These are phyloP conservation scores for Dendropsophus ebraccatus DNA, from an alignment of 2,113 vertebrate species.

Conservation along the genomic window DNA sequence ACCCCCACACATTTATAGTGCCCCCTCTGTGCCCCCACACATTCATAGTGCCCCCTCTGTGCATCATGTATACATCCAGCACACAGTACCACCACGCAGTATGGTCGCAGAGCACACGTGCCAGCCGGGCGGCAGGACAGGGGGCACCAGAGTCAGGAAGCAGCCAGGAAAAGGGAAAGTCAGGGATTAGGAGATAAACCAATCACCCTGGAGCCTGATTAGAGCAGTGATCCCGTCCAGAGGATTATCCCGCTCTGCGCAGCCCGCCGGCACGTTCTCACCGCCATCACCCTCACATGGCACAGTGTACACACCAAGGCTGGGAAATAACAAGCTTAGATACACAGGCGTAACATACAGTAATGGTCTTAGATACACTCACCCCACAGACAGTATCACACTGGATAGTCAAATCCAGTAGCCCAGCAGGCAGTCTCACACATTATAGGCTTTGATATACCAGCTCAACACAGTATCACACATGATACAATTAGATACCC, in stretches of 20 bases:
- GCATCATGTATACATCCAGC: not conserved
- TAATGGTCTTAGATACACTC: not conserved
- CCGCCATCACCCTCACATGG: not conserved
- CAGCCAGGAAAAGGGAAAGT: conserved; percentile 31
- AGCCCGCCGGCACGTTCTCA: not conserved
- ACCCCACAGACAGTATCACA: not conserved
- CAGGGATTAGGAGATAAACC: conserved; percentile 32
- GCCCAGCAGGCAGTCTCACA: not conserved
- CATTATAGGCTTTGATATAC: not conserved
- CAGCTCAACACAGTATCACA: not conserved
- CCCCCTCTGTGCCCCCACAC: too few relatives aligned
- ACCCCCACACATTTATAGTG: too few relatives aligned
- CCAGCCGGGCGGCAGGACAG: too few relatives aligned
- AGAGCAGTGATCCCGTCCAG: not conserved
- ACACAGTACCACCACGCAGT: too few relatives aligned
- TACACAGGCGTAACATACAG: too few relatives aligned
- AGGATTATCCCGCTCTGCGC: not conserved
- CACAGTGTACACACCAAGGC: not conserved
- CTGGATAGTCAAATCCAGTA: not conserved
- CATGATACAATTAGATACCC: not conserved
- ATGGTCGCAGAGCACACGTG: too few relatives aligned
- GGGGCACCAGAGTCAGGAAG: not conserved
- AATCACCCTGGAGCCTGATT: not conserved
- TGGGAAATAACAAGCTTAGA: too few relatives aligned
- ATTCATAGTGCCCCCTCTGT: too few relatives aligned